Conservation (phyloP, 1,140 invertebrate species). For the Camponotus floridanus region DNA sequence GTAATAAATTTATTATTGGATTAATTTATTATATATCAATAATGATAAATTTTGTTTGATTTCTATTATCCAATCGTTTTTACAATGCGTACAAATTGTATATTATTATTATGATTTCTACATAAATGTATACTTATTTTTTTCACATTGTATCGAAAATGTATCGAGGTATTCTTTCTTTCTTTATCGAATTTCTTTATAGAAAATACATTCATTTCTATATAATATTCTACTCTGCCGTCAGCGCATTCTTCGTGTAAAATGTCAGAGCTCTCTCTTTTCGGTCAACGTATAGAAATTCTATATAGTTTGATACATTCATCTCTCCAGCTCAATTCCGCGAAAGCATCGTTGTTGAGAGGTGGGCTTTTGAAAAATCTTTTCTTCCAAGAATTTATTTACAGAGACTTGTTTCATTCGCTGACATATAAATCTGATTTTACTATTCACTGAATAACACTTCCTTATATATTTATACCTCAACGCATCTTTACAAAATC, state of each 20-base stretch:
- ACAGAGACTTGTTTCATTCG: slow-evolving; percentile 44
- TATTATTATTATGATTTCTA: neutral
- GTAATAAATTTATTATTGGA: neutral
- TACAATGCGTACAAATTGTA: neutral
- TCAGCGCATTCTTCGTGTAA: neutral
- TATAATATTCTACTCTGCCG: slow-evolving; percentile 27
- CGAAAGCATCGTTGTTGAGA: slow-evolving; percentile 44
- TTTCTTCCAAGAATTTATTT: slow-evolving; percentile 61
- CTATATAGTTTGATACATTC: slow-evolving; percentile 48
- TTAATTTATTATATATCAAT: too few species aligned
- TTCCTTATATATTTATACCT: neutral
- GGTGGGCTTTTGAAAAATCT: slow-evolving; percentile 49
- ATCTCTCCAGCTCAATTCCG: slow-evolving; percentile 53
- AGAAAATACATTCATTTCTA: slow-evolving; percentile 38
- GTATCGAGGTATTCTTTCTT: slow-evolving; percentile 27
- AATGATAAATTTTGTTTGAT: neutral
- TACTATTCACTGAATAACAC: neutral
- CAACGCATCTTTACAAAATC: neutral
- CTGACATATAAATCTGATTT: slow-evolving; percentile 48
- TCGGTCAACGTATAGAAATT: slow-evolving; percentile 46
- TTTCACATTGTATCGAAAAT: neutral
- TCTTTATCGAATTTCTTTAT: slow-evolving; percentile 26
- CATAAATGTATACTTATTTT: neutral
- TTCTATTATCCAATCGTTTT: neutral
- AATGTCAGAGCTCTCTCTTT: slow-evolving; percentile 47